Evolutionary conservation across 2,113 vertebrate genomes (phyloP).

Genomic region (Sorex araneus): DNA sequence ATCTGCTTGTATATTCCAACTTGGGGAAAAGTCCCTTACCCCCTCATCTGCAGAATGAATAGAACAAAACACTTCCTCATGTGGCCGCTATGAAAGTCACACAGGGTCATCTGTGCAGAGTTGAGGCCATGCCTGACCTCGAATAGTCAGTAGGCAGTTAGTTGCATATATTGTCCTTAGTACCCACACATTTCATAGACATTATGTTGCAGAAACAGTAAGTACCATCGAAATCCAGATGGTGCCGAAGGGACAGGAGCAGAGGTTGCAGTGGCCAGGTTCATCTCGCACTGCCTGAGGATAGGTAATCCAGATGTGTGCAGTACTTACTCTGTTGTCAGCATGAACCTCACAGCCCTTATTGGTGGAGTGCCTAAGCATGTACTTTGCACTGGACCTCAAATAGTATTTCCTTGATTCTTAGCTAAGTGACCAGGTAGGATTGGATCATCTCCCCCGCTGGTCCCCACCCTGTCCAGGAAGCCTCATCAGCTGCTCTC

Average conservation of each 20-base stretch:
- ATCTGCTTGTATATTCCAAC: background rate
- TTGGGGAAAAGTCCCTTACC: background rate
- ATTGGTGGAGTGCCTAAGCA: background rate
- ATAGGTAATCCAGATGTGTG: too few relatives aligned
- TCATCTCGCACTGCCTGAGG: too few relatives aligned
- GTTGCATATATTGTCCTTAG: too few relatives aligned
- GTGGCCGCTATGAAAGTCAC: background rate
- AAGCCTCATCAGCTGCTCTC: background rate
- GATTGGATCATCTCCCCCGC: background rate
- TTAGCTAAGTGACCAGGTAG: background rate
- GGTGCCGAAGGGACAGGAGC: background rate
- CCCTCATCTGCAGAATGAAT: constrained; percentile 18
- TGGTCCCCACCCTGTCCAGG: background rate
- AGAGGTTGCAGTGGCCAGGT: background rate
- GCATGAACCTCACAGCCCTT: too few relatives aligned
- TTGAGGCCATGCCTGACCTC: too few relatives aligned
- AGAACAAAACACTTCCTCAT: background rate
- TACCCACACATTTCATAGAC: too few relatives aligned
- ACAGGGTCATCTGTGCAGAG: too few relatives aligned
- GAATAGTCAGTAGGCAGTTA: too few relatives aligned
- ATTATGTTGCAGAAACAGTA: too few relatives aligned
- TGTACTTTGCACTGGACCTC: too few relatives aligned
- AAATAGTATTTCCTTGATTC: background rate
- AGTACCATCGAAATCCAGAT: background rate
- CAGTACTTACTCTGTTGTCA: too few relatives aligned